Evolutionary conservation across 2,797 vertebrate genomes (phyloP).

Genomic region (Platalea minor): DNA sequence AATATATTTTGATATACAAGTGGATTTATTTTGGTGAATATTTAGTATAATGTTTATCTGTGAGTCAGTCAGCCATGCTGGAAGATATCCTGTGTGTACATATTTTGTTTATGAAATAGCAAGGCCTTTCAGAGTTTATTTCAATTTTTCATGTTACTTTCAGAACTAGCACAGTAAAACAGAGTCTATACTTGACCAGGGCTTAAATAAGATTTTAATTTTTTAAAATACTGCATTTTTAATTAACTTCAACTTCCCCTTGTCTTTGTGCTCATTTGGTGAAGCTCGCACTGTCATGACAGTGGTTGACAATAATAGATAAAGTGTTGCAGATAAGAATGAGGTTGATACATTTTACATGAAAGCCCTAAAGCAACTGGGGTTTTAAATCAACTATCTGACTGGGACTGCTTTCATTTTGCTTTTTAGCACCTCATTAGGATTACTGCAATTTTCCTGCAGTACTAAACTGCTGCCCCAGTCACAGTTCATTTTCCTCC

Average conservation of each 20-base stretch:
- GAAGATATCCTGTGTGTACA: neutral
- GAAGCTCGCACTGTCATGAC: neutral
- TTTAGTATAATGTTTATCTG: neutral
- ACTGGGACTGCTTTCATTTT: slow-evolving; percentile 22
- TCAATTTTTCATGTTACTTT: slow-evolving; percentile 31
- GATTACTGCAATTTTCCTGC: neutral
- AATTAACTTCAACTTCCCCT: slow-evolving; percentile 17
- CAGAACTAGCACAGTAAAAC: slow-evolving; percentile 8
- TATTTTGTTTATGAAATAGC: neutral
- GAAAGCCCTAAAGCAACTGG: neutral
- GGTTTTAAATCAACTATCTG: slow-evolving; percentile 28
- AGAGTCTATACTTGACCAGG: neutral
- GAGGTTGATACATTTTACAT: slow-evolving; percentile 40
- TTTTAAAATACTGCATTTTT: slow-evolving; percentile 2
- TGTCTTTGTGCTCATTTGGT: slow-evolving; percentile 9
- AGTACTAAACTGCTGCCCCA: slow-evolving; percentile 19
- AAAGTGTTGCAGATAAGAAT: slow-evolving; percentile 31
- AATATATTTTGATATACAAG: neutral
- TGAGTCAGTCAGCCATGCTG: neutral
- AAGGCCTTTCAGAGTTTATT: slow-evolving; percentile 34
- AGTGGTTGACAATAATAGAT: slow-evolving; percentile 37
- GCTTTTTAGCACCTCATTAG: slow-evolving; percentile 51
- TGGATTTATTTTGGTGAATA: slow-evolving; percentile 16
- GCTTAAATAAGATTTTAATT: neutral
- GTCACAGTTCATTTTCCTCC: slow-evolving; percentile 48